Evolutionary conservation across 2,797 vertebrate species (phyloP), one percentile per base, ranked within the genome.

Genomic region (Atherinosoma microstoma): DNA sequence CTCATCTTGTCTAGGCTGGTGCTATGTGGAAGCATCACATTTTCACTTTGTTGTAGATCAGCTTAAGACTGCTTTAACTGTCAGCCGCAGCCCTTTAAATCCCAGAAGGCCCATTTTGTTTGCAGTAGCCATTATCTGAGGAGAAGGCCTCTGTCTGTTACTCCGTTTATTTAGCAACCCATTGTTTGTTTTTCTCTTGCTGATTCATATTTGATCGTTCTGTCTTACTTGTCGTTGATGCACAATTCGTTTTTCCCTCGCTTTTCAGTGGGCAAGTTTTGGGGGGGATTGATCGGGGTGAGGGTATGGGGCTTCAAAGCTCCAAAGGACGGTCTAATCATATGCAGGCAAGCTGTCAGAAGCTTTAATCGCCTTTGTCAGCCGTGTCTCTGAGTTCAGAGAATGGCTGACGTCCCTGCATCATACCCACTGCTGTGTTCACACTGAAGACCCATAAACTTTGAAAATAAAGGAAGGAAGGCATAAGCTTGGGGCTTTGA

Each of bases 11-110:
- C 84, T 75, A 58, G 64, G 80, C 84, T 75, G 76, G 74, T 67
- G 76, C 83, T 80, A 76, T 80, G 86, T 9, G 71, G 85, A 89
- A 81, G 83, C 84, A 86, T 90, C 77, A 68, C 79, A 77, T 88
- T 88, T 89, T 82, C 85, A 90, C 90, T 90, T 91, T 90, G 89
- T 87, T 92, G 87, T 90, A 86, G 80, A 86, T 91, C 88, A 87
- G 89, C 79, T 87, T 81, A 70, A 63, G 80, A 87, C 84, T 85
- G 80, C 80, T 88, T 90, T 88, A 91, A 90, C 90, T 92, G 87
- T 91, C 90, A 91, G 84, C 76, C 42, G 2, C 76, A 77, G 81
- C 89, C 81, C 84, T 85, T 88, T 85, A 88, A 87, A 84, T 92
- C 91, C 87, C 89, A 67, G 38, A 76, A 82, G 89, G 79, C 80